Percentiles rank a stretch among this genome's conserved stretches.
phyloP scores from a whole-genome alignment of 2,888 invertebrate genomes.

The Himalopsyche tibetana region DNA sequence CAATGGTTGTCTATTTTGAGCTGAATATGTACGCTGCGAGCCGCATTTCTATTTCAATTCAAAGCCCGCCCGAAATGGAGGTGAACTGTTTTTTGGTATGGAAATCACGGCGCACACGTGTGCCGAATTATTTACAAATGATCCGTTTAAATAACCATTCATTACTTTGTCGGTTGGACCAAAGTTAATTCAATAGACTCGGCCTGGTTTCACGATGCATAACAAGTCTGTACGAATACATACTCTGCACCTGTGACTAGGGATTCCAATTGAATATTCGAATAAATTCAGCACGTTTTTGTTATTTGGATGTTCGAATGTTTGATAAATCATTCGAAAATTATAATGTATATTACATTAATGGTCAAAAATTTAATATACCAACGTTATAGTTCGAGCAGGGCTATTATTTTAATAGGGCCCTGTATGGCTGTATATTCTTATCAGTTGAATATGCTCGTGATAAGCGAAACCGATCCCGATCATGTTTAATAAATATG shows the following conservation, averaged over 20 bases:
- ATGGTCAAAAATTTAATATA: too few relatives aligned
- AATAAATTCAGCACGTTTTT: too few relatives aligned
- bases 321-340: too few relatives aligned
- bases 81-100: constrained; percentile 28
- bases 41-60: not conserved
- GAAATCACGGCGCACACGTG: constrained; percentile 23
- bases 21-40: not conserved
- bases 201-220: not conserved
- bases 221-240: not conserved
- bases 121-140: constrained; percentile 38
- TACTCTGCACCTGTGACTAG: not conserved
- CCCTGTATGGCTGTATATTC: too few relatives aligned
- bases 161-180: constrained; percentile 36
- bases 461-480: too few relatives aligned
- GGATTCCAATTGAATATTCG: too few relatives aligned
- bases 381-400: too few relatives aligned
- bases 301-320: too few relatives aligned
- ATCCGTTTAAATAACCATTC: constrained; percentile 38
- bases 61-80: not conserved
- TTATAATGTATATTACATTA: too few relatives aligned
- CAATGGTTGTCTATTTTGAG: not conserved
- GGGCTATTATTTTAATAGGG: too few relatives aligned
- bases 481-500: too few relatives aligned
- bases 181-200: constrained; percentile 26
- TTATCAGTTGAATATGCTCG: too few relatives aligned